Conservation (phyloP, 2,113 vertebrate genomes). For the Lamprotornis superbus region DNA sequence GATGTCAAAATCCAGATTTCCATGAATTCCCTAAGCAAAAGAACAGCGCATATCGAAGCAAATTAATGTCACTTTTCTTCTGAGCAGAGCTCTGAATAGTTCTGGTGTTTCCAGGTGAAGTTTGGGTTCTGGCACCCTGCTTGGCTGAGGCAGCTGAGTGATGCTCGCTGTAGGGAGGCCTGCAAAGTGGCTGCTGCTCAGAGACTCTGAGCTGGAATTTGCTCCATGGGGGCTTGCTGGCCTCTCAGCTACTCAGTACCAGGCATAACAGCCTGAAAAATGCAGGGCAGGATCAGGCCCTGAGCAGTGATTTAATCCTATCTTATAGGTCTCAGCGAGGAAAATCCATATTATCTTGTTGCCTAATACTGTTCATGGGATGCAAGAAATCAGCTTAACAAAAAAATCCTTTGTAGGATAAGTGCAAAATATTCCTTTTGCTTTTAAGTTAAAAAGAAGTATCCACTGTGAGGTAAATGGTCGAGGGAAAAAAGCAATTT, state of each 20-base stretch:
- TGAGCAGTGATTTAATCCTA: constrained; percentile 20
- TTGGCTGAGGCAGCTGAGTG: fast-evolving
- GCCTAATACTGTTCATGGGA: constrained; percentile 25
- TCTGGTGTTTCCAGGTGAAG: background rate
- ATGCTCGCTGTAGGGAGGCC: background rate
- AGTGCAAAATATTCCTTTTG: background rate
- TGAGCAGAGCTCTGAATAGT: background rate
- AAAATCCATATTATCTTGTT: constrained; percentile 50
- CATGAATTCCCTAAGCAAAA: background rate
- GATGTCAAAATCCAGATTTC: background rate
- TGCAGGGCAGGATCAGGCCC: background rate
- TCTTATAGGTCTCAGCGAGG: background rate
- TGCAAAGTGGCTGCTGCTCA: background rate
- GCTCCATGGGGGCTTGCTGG: background rate
- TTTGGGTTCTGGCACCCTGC: background rate
- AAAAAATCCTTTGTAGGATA: constrained; percentile 9
- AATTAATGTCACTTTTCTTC: background rate
- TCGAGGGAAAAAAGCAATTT: background rate
- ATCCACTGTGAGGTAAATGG: background rate
- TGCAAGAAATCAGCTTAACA: constrained; percentile 47
- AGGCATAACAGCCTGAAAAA: background rate
- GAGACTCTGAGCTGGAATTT: background rate
- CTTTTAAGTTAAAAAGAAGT: background rate
- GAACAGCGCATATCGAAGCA: background rate
- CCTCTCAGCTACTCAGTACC: background rate